Base-by-base conservation (phyloP, 2,797 vertebrate genomes). In the Urosaurus nigricauda region DNA sequence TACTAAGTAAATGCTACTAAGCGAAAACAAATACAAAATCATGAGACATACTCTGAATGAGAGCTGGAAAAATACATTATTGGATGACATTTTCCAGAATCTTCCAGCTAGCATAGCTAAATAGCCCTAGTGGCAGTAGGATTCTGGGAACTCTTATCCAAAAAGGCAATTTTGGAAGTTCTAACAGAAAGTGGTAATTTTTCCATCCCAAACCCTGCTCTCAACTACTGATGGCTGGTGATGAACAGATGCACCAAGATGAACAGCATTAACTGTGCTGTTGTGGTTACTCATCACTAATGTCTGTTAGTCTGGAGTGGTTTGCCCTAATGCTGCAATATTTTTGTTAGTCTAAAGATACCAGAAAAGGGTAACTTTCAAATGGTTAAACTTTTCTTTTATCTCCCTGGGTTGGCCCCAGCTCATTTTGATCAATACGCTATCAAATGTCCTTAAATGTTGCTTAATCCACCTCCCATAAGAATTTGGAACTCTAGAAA, bases 391-490 rank as follows among this genome's bases (percentile, higher is more conserved):
- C 43, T 86, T 82, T 60, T 60, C 71, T 63, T n/a, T n/a, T 63
- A 74, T 60, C 32, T 82, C 37, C 37, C 26, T 47, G 60, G 11
- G 43, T 43, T 83, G 71, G 79, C 40, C 58, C 79, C 32, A 83
- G 24, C 65, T 88, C 21, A 29, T 51, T 77, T 17, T 65, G 16
- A 73, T 82, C 37, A 73, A 63, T 68, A 11, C 8, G 78, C 60
- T 47, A 16, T 86, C 26, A 0, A 53, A 21, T 68, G 2, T 37
- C 78, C n/a, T 85, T 88, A 6, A 40, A 93, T 90, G 79, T 78
- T 56, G 90, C 79, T 74, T 77, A 89, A 65, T 12, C 35, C 9
- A 88, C 74, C 51, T 90, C 29, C 11, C 85, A 78, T 35, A 43
- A 79, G 17, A 80, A 89, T 75, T 87, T n/a, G 19, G 37, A 43